These are phyloP conservation scores for Helicorthomorpha holstii DNA, from an alignment of 1,140 invertebrate species.

Conservation along the genomic window DNA sequence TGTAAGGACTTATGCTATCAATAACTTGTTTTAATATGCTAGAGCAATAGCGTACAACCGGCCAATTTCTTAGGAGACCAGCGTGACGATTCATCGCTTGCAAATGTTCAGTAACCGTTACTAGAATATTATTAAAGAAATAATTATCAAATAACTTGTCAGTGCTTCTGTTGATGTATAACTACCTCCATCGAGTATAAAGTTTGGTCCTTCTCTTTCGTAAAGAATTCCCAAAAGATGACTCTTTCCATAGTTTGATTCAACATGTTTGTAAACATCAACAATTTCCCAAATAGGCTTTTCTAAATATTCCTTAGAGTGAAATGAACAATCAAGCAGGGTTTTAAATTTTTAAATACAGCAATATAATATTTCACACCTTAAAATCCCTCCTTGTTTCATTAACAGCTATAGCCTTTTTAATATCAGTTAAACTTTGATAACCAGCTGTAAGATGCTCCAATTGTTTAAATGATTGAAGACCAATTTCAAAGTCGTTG, in stretches of 20 bases:
- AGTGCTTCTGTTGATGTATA: neutral
- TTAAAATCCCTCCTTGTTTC: slow-evolving; percentile 42
- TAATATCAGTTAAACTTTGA: slow-evolving; percentile 91
- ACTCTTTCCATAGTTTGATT: slow-evolving; percentile 56
- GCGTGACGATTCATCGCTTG: slow-evolving; percentile 67
- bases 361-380: slow-evolving; percentile 26
- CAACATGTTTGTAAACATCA: slow-evolving; percentile 43
- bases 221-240: slow-evolving; percentile 72
- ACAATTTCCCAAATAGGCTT: slow-evolving; percentile 55
- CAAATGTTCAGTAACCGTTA: slow-evolving; percentile 50
- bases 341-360: neutral
- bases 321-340: too few relatives aligned
- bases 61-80: slow-evolving; percentile 77
- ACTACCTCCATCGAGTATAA: slow-evolving; percentile 39
- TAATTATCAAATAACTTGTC: neutral
- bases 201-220: slow-evolving; percentile 62
- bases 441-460: slow-evolving; percentile 87
- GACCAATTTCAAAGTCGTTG: slow-evolving; percentile 46
- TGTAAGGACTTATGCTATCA: slow-evolving; percentile 93
- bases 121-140: neutral
- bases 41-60: slow-evolving; percentile 83
- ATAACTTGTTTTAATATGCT: slow-evolving; percentile 83
- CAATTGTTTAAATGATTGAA: slow-evolving; percentile 67
- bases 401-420: slow-evolving; percentile 53
- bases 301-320: slow-evolving; percentile 19